A percentile compares a stretch with the other conserved stretches of the same genome.
These are phyloP conservation scores for Drosophila anomalata DNA, from an alignment of 2,888 invertebrate species.

Conservation along the genomic window DNA sequence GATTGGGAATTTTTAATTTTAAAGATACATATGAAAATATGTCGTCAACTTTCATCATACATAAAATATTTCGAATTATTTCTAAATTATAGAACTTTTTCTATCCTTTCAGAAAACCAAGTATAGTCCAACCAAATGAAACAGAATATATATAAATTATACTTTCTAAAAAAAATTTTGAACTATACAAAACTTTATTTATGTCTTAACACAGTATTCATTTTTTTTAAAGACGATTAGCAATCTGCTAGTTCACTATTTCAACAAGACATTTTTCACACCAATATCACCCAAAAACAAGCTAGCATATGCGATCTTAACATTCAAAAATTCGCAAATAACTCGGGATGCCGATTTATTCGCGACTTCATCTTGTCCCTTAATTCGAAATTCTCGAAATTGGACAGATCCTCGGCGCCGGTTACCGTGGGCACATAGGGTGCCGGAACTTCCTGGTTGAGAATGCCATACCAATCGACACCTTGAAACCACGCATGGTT, in stretches of 20 bases:
- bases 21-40: too few species aligned
- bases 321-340: conserved; percentile 73
- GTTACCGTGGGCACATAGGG: conserved; percentile 86
- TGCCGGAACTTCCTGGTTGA: conserved; percentile 89
- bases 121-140: too few species aligned
- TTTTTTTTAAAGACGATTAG: too few species aligned
- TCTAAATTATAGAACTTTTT: too few species aligned
- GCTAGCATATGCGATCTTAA: conserved; percentile 14
- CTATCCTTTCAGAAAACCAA: not conserved
- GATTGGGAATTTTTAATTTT: not conserved
- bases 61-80: not conserved
- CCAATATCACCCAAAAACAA: conserved; percentile 1
- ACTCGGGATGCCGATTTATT: conserved; percentile 73
- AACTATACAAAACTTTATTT: too few species aligned
- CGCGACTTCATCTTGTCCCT: conserved; percentile 60
- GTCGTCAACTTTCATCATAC: too few species aligned
- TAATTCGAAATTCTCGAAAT: conserved; percentile 85
- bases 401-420: conserved; percentile 87
- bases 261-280: not conserved
- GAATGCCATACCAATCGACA: conserved; percentile 92
- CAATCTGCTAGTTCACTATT: not conserved
- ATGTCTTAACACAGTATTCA: too few species aligned
- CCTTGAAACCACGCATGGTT: conserved; percentile 93
- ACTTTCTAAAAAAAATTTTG: too few species aligned
- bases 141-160: too few species aligned